Base-by-base conservation (phyloP, 2,888 invertebrate genomes). In the Zootermopsis nevadensis region DNA sequence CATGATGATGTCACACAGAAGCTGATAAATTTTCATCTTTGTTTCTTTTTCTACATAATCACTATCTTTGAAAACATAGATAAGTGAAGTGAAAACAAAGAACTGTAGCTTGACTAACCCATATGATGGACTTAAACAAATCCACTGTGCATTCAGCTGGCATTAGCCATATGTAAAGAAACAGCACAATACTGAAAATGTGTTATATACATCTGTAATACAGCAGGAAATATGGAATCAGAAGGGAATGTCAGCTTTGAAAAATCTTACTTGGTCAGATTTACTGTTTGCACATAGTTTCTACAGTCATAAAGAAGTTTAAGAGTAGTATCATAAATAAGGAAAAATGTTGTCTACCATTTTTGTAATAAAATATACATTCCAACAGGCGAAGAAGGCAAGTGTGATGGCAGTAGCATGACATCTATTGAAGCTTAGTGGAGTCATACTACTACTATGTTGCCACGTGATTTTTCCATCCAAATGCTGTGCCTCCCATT, bases 381-480 rank as follows among this genome's bases (percentile, higher is more conserved):
- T 74, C 42, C 74, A 74, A n/a, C 74, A 38, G 10, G n/a, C n/a
- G 33, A 19, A 38, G 38, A 35, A 38, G 22, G 15, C 22, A 22
- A 19, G 19, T 7, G 7, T 6, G 22, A 22, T 69, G 10, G 33
- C 33, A 69, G 31, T 22, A 69, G 22, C 22, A n/a, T 30, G n/a
- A 8, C 10, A 60, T 2, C 10, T 7, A 24, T n/a, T 27, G n/a
- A 60, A 60, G n/a, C 27, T 60, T 60, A n/a, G n/a, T 60, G 60
- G 60, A 60, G n/a, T 60, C 60, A n/a, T n/a, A 12, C 27, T 27
- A n/a, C 15, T 48, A 48, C n/a, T 27, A 53, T 10, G 12, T 60
- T 27, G 60, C 74, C 35, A 38, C 74, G 38, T 24, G 2, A 30
- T 74, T 74, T 74, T 38, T 74, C 74, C 74, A n/a, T 27, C 74